Evolutionary conservation across 1,140 invertebrate species (phyloP).

Genomic region (Homarus americanus): DNA sequence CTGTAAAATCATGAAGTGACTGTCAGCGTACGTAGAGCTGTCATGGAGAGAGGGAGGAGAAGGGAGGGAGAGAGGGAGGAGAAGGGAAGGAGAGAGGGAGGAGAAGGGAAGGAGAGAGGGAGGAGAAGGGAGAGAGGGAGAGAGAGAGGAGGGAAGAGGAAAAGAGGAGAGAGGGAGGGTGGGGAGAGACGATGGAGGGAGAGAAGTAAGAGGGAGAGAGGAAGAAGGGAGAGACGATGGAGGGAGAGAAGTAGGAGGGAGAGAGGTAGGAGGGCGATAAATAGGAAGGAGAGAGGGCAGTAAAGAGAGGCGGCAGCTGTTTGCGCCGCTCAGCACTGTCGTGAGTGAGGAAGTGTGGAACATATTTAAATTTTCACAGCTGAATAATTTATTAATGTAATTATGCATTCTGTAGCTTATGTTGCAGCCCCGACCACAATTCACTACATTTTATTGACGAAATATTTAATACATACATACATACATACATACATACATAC

Average conservation of each 20-base stretch:
- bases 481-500: too few species aligned
- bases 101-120: background rate
- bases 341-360: too few species aligned
- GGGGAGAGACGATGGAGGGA: background rate
- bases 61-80: background rate
- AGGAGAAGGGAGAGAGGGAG: background rate
- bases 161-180: background rate
- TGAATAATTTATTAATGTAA: too few species aligned
- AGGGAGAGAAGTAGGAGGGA: background rate
- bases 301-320: slow-evolving; percentile 2
- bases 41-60: background rate
- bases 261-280: too few species aligned
- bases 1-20: too few species aligned
- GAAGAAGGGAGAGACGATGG: background rate
- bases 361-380: too few species aligned
- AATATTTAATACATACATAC: too few species aligned
- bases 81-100: background rate
- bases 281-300: background rate
- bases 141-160: background rate
- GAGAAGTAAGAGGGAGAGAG: background rate
- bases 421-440: too few species aligned
- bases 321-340: too few species aligned
- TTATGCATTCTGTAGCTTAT: too few species aligned
- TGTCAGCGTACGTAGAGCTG: background rate
- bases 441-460: too few species aligned